Evolutionary conservation across 2,888 invertebrate genomes (phyloP).

Genomic region (Mycalesis mineus): DNA sequence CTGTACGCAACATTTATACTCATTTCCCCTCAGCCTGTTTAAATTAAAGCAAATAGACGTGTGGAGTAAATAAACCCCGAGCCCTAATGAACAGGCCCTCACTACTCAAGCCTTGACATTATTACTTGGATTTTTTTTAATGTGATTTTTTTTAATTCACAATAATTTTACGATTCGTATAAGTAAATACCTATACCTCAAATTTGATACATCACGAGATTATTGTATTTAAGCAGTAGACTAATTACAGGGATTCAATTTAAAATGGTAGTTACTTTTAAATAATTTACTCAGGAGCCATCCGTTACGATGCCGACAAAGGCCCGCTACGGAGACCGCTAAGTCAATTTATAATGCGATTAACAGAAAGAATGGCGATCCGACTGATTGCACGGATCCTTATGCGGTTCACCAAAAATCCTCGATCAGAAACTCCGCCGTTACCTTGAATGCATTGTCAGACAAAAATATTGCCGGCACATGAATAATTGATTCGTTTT

Average conservation of each 20-base stretch:
- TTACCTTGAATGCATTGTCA: slow-evolving; percentile 37
- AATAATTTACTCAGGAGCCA: slow-evolving; percentile 56
- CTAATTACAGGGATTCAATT: slow-evolving; percentile 61
- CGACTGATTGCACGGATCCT: slow-evolving; percentile 63
- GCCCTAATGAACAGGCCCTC: slow-evolving; percentile 14
- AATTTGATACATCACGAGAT: slow-evolving; percentile 32
- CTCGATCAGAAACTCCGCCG: slow-evolving; percentile 46
- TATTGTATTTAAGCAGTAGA: slow-evolving; percentile 42
- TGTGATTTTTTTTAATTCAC: too few species aligned
- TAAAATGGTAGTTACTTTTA: slow-evolving; percentile 55
- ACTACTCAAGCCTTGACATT: neutral
- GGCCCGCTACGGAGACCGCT: slow-evolving; percentile 53
- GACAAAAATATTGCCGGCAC: slow-evolving; percentile 24
- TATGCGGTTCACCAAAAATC: slow-evolving; percentile 56
- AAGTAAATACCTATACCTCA: neutral
- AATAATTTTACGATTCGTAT: neutral
- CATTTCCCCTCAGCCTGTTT: slow-evolving; percentile 31
- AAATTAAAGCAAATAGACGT: slow-evolving; percentile 28
- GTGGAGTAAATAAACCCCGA: slow-evolving; percentile 17
- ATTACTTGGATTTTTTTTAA: neutral
- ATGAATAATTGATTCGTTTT: slow-evolving; percentile 50
- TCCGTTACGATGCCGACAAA: slow-evolving; percentile 68
- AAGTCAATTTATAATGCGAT: slow-evolving; percentile 74
- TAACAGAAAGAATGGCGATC: slow-evolving; percentile 69
- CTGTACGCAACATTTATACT: slow-evolving; percentile 31